Evolutionary conservation across 2,113 vertebrate species (phyloP), one percentile per base, ranked within the genome.

Genomic region (Cyprinodon variegatus): DNA sequence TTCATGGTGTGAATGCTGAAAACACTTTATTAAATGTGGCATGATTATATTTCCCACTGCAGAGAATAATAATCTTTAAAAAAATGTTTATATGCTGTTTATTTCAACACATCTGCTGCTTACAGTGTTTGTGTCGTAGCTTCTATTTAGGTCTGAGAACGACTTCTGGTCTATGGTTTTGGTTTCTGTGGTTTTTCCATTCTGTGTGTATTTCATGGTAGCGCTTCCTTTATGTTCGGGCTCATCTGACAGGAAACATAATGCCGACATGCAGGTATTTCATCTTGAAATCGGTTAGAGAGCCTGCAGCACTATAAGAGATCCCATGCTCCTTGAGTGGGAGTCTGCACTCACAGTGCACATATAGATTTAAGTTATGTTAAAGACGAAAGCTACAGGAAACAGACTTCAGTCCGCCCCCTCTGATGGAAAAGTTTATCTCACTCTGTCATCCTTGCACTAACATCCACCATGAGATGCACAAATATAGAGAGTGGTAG

Each of bases 131-230:
- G 11, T 60, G n/a, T 63, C 48, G 73, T 8, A 63, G 65, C 65
- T 86, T 85, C 73, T 78, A 20, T 83, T 68, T 65, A 65, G 75
- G 73, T 68, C 45, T 76, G 62, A 65, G 38, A 77, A 63, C 53
- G 11, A 70, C 65, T 65, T 84, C 41, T 57, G 22, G 70, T 78
- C 72, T 79, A n/a, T 67, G 67, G 70, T 79, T 87, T 67, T 74
- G 86, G 89, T 89, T 86, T 75, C 0, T 82, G 86, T 88, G 87
- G 84, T 77, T 84, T 86, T 91, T 89, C 78, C 77, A 84, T 86
- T 88, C 83, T 70, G 70, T 81, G 65, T 74, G 61, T 74, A 38
- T 76, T 68, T 89, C 68, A 65, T 84, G 79, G 82, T 67, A 81
- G 37, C 74, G 68, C 78, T 75, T 86, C 85, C 80, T 67, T 77